Evolutionary conservation across 2,888 invertebrate species (phyloP).

Genomic region (Amphipyra berbera): DNA sequence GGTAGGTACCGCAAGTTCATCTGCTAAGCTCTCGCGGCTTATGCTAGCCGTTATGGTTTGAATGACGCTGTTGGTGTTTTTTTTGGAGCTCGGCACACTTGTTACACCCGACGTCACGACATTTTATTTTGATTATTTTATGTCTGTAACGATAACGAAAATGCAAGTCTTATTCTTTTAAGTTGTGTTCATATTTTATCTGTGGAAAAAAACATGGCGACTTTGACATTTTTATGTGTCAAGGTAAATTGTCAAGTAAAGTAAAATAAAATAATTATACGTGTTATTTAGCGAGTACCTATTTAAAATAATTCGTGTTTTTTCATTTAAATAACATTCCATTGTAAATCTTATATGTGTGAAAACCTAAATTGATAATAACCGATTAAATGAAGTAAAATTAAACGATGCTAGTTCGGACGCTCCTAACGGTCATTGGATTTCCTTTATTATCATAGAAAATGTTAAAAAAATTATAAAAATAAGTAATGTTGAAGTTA

Average conservation of each 20-base stretch:
- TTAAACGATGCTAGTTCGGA: constrained; percentile 78
- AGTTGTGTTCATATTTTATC: too few species aligned
- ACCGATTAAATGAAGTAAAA: constrained; percentile 7
- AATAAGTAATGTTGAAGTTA: constrained; percentile 58
- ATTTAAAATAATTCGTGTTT: constrained; percentile 14
- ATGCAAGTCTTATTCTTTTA: too few species aligned
- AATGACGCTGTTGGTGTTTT: too few species aligned
- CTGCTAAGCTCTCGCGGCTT: too few species aligned
- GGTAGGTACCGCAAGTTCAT: too few species aligned
- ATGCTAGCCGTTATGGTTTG: too few species aligned
- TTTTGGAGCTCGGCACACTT: too few species aligned
- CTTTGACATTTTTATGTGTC: constrained; percentile 74
- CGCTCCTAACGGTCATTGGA: constrained; percentile 74
- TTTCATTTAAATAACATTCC: constrained; percentile 37
- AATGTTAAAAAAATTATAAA: constrained; percentile 50
- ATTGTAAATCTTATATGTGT: constrained; percentile 18
- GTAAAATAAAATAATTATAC: constrained; percentile 41
- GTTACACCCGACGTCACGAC: too few species aligned
- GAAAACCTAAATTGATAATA: constrained; percentile 12
- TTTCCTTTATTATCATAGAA: constrained; percentile 57
- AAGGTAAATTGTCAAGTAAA: constrained; percentile 72
- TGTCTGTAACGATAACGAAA: too few species aligned
- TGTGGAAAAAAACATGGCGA: constrained; percentile 61
- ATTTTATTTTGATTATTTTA: too few species aligned
- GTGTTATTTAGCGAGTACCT: constrained; percentile 35